Conservation (phyloP, 1,140 invertebrate species). For the Drosophila triauraria region DNA sequence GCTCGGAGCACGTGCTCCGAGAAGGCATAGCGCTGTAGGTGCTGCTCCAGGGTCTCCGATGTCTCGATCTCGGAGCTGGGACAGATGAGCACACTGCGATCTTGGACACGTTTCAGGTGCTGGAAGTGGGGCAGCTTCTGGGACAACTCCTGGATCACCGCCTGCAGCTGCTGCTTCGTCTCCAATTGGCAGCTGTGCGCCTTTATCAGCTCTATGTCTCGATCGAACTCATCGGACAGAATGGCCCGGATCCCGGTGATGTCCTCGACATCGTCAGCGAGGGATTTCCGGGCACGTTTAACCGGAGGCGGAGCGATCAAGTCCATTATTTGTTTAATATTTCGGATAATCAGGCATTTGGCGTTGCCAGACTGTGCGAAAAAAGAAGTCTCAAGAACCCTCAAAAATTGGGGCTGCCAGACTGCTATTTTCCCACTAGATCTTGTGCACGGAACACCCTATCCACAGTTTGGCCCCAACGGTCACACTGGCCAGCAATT, state of each 20-base stretch:
- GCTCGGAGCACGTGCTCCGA: slow-evolving; percentile 50
- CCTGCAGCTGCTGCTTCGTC: slow-evolving; percentile 88
- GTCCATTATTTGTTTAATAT: slow-evolving; percentile 38
- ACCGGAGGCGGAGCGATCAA: slow-evolving; percentile 32
- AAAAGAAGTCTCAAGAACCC: too few species aligned
- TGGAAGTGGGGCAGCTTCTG: slow-evolving; percentile 87
- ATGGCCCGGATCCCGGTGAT: slow-evolving; percentile 84
- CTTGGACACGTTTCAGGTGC: slow-evolving; percentile 91
- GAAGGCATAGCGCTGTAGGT: slow-evolving; percentile 49
- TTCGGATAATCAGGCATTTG: not conserved
- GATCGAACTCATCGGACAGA: slow-evolving; percentile 86
- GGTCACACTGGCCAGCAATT: slow-evolving; percentile 19
- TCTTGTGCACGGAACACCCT: too few species aligned
- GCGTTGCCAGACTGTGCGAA: too few species aligned
- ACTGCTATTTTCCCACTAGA: too few species aligned
- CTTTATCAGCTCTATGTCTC: slow-evolving; percentile 86
- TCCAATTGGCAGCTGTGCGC: slow-evolving; percentile 88
- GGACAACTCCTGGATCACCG: slow-evolving; percentile 87
- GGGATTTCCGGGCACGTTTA: slow-evolving; percentile 35
- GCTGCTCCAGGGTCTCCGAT: slow-evolving; percentile 31
- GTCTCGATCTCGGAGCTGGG: slow-evolving; percentile 60
- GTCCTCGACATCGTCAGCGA: slow-evolving; percentile 8
- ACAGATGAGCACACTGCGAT: slow-evolving; percentile 88
- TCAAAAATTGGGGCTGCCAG: too few species aligned
- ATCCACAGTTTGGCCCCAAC: not conserved